Percentiles rank a stretch among this genome's conserved stretches.
These are phyloP conservation scores for Anastatus disparis DNA, from an alignment of 1,140 invertebrate genomes.

Conservation along the genomic window DNA sequence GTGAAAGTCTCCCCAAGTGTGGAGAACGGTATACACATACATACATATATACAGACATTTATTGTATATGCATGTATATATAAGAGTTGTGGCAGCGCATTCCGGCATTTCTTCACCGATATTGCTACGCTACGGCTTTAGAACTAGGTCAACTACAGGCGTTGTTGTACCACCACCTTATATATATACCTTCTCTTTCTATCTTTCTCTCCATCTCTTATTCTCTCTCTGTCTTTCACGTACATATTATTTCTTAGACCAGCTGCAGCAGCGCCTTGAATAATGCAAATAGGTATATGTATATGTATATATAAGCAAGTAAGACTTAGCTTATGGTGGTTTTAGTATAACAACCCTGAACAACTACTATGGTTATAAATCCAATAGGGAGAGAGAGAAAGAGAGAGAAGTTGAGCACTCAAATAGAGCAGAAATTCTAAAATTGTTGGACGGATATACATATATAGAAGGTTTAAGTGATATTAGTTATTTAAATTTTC, in stretches of 20 bases:
- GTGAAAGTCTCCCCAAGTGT: slow-evolving; percentile 61
- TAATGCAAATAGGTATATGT: slow-evolving; percentile 22
- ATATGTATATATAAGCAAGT: background rate
- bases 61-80: too few species aligned
- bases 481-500: background rate
- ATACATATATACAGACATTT: too few species aligned
- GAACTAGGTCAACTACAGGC: slow-evolving; percentile 56
- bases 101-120: slow-evolving; percentile 61
- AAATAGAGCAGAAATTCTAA: too few species aligned
- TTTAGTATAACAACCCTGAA: background rate
- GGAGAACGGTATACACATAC: slow-evolving; percentile 40
- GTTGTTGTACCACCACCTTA: slow-evolving; percentile 53
- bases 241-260: too few species aligned
- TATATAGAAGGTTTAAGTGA: too few species aligned
- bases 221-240: too few species aligned
- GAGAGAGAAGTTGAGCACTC: background rate
- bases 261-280: slow-evolving; percentile 8
- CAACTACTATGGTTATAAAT: background rate
- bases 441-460: too few species aligned
- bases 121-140: slow-evolving; percentile 47
- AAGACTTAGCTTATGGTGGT: too few species aligned
- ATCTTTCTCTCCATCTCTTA: too few species aligned
- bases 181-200: too few species aligned
- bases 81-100: too few species aligned
- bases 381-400: background rate